Conservation (phyloP, 2,888 invertebrate genomes). For the Eupithecia centaureata region DNA sequence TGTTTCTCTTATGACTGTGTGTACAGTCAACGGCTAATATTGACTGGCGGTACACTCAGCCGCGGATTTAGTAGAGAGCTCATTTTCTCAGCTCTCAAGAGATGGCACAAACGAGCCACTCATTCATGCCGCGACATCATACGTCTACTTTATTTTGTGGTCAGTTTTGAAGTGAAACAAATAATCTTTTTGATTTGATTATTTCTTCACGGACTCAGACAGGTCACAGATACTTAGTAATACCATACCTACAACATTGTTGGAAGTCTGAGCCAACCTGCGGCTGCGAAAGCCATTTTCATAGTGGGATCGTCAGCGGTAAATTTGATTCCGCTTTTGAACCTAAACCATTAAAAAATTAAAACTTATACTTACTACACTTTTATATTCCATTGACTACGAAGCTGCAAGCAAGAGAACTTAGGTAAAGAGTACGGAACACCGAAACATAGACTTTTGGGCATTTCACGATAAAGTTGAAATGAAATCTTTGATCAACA, state of each 20-base stretch:
- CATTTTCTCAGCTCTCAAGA: conserved; percentile 32
- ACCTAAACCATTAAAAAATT: too few species aligned
- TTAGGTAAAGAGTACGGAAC: too few species aligned
- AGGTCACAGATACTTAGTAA: neutral
- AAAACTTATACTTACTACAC: too few species aligned
- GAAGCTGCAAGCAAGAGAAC: too few species aligned
- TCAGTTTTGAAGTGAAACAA: neutral
- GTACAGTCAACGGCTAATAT: conserved; percentile 11
- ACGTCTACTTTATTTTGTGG: neutral
- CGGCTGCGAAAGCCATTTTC: too few species aligned
- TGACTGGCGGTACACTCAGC: conserved; percentile 11
- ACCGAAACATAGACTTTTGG: too few species aligned
- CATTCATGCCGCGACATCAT: neutral
- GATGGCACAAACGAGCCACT: neutral
- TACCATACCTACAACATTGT: neutral
- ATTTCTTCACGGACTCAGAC: neutral
- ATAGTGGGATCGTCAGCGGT: too few species aligned
- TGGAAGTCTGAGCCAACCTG: too few species aligned
- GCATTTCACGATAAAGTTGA: too few species aligned
- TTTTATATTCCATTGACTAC: too few species aligned
- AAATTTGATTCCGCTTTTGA: too few species aligned
- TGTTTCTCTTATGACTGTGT: neutral
- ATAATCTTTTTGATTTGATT: neutral
- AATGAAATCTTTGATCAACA: too few species aligned
- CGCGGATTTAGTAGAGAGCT: conserved; percentile 19